Base-by-base conservation (phyloP, 2,797 vertebrate species). In the Morus bassanus region DNA sequence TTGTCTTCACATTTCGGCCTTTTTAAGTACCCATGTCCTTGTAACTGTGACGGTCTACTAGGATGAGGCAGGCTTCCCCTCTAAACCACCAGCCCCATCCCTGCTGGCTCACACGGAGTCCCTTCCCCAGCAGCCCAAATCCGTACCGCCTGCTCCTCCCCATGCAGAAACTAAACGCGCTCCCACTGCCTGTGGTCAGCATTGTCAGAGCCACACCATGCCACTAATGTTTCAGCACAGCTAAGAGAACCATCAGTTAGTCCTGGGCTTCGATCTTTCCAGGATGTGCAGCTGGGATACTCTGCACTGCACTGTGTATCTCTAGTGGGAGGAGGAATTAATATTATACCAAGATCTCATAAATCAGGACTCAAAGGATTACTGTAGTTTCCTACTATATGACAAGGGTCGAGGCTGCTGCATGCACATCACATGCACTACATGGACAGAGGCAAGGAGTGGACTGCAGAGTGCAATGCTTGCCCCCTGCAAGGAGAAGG, bases 151-250 rank as follows among this genome's bases (percentile, higher is more conserved):
- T 67, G 22, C 28, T 78, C 11, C 16, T 45, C 6, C 7, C 10
- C 10, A 9, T 14, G 35, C 24, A 78, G 77, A 54, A 85, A 54
- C 18, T 74, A 59, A 80, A 25, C 14, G 53, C 30, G 3, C 48
- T 80, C 56, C 18, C 21, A 37, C 13, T 68, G 53, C 28, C 30
- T 0, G 0, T 33, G 51, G 27, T 0, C 2, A 0, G 24, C 46
- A 79, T 21, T 6, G 1, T 25, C 51, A 33, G 70, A 89, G n/a
- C 35, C 46, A 41, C 41, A 37, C 25, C 27, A 28, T 1, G 0
- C 35, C 65, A 21, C 22, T 65, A 27, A 24, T 46, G 74, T 39
- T 54, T 37, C 59, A 76, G 24, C 51, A 25, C 30, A 86, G 45
- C 59, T 74, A 84, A 72, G 56, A 94, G 46, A 88, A 45, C 11